phyloP scores from a whole-genome alignment of 2,113 vertebrate species.

The Mormoops blainvillei region DNA sequence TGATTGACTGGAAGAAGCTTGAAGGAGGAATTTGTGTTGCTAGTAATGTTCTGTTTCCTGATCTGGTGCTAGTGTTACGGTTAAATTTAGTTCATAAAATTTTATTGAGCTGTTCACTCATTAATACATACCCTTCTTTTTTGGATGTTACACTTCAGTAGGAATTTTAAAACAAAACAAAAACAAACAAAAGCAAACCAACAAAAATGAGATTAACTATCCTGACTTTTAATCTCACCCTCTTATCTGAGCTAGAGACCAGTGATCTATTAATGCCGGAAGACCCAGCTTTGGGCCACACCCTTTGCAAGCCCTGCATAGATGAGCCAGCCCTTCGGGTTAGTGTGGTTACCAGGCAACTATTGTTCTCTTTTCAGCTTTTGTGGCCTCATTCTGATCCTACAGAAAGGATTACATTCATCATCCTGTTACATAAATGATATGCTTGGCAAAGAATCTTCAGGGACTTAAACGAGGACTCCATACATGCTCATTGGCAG shows the following conservation, averaged over 20 bases:
- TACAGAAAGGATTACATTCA: conserved; percentile 25
- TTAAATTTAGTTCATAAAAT: not conserved
- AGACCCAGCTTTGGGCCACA: not conserved
- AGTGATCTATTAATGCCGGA: not conserved
- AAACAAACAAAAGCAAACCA: not conserved
- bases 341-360: conserved; percentile 57
- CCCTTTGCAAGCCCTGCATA: not conserved
- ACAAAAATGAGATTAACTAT: conserved; percentile 10
- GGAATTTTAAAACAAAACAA: not conserved
- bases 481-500: not conserved
- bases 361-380: conserved; percentile 46
- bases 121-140: not conserved
- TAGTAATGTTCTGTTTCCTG: conserved; percentile 10
- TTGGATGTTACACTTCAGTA: not conserved
- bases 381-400: conserved; percentile 30
- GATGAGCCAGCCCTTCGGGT: conserved; percentile 16
- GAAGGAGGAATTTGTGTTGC: not conserved
- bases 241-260: not conserved
- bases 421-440: conserved; percentile 27
- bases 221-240: not conserved
- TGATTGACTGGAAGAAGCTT: not conserved
- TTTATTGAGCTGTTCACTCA: not conserved
- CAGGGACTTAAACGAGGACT: not conserved
- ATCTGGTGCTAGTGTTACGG: not conserved
- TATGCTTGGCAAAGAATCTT: conserved; percentile 17